These are phyloP conservation scores for Decapterus maruadsi DNA, from an alignment of 2,797 vertebrate species.

Conservation along the genomic window DNA sequence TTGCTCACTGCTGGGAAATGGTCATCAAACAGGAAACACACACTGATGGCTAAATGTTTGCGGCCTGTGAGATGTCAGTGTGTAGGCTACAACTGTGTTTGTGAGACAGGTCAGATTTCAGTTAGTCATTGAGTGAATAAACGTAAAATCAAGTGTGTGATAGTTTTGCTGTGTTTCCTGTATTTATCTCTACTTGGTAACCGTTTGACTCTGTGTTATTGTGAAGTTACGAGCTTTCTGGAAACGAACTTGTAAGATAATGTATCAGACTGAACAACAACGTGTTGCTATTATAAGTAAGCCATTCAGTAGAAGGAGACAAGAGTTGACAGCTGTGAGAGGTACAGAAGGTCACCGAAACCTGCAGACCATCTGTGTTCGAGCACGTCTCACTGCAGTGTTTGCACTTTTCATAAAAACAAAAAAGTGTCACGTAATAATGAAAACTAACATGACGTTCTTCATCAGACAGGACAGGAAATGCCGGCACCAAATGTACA, in stretches of 20 bases:
- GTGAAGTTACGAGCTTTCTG: not conserved
- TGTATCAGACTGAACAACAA: not conserved
- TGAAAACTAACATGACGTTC: not conserved
- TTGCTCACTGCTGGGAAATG: no score
- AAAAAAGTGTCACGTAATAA: not conserved
- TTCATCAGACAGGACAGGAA: not conserved
- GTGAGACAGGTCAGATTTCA: not conserved
- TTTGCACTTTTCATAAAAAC: not conserved
- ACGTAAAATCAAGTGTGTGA: not conserved
- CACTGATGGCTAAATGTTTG: not conserved
- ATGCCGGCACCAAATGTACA: not conserved
- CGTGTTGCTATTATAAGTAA: not conserved
- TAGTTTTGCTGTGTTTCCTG: not conserved
- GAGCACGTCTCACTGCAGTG: not conserved
- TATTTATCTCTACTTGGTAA: not conserved
- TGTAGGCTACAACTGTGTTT: slow-evolving; percentile 13
- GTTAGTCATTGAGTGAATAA: slow-evolving; percentile 30
- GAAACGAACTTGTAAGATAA: not conserved
- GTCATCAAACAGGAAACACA: not conserved
- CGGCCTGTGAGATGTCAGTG: not conserved
- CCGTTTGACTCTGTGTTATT: not conserved
- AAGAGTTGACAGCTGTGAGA: not conserved
- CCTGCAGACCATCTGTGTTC: not conserved
- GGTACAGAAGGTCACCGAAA: not conserved
- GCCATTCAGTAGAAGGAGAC: not conserved